Evolutionary conservation across 2,888 invertebrate genomes (phyloP).

Genomic region (Drosophila anomelani): DNA sequence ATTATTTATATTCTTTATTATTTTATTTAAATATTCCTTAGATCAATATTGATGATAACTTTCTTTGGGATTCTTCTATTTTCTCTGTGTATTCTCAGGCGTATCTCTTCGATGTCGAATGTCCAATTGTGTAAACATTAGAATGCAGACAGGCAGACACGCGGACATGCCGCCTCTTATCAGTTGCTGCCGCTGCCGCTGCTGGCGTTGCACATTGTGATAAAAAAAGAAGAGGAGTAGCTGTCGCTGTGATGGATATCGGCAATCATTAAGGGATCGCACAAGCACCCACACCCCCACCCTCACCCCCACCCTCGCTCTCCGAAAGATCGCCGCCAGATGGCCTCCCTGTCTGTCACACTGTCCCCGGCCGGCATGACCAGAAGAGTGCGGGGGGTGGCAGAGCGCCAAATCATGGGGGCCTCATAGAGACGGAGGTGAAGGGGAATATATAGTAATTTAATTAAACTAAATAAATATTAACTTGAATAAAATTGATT

Average conservation of each 20-base stretch:
- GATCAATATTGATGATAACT: background rate
- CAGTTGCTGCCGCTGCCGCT: slow-evolving; percentile 5
- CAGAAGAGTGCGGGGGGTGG: background rate
- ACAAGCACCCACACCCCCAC: no score
- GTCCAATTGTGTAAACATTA: slow-evolving; percentile 52
- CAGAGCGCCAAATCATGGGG: slow-evolving; percentile 26
- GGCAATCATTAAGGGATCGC: slow-evolving; percentile 20
- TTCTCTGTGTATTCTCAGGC: slow-evolving; percentile 2
- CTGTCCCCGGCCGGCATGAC: slow-evolving; percentile 14
- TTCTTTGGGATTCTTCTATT: background rate
- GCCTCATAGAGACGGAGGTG: background rate
- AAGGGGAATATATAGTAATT: background rate
- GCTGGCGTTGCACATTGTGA: slow-evolving; percentile 22
- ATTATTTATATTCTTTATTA: background rate
- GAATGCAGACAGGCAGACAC: slow-evolving; percentile 36
- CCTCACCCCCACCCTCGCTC: slow-evolving; percentile 11
- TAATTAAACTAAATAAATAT: background rate
- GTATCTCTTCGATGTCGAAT: slow-evolving; percentile 25
- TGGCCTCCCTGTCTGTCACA: slow-evolving; percentile 27
- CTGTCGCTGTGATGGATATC: slow-evolving; percentile 19
- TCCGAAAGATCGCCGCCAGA: slow-evolving; percentile 26
- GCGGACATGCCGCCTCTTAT: slow-evolving; percentile 20
- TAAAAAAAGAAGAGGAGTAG: background rate
- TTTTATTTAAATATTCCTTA: no score
- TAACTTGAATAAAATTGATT: background rate